Evolutionary conservation across 53 echinoderm and acorn worm genomes (phyloP).

Genomic region (Glandiceps talaboti): DNA sequence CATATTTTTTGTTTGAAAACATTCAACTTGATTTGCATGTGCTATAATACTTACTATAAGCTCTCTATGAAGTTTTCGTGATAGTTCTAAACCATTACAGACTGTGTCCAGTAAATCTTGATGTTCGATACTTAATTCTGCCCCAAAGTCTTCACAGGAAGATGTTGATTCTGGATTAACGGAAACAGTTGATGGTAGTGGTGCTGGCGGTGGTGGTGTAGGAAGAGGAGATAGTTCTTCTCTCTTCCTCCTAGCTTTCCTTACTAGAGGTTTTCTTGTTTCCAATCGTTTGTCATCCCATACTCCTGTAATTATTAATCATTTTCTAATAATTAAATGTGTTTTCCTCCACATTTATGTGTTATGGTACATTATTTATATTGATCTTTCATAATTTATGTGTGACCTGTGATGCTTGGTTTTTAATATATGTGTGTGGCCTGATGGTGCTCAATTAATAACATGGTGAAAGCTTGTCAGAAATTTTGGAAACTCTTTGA

Average conservation of each 20-base stretch:
- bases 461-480: too few relatives aligned
- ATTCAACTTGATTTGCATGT: too few relatives aligned
- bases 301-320: slow-evolving; percentile 40
- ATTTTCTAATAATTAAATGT: too few relatives aligned
- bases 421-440: too few relatives aligned
- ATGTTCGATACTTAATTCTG: background rate
- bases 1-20: too few relatives aligned
- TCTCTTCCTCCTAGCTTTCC: slow-evolving; percentile 96
- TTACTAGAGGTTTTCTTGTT: slow-evolving; percentile 86
- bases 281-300: slow-evolving; percentile 98
- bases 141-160: background rate
- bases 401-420: too few relatives aligned
- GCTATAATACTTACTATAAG: background rate
- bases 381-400: too few relatives aligned
- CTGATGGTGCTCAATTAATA: too few relatives aligned
- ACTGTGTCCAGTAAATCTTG: background rate
- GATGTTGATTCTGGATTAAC: background rate
- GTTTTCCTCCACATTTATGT: too few relatives aligned
- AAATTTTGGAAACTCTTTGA: too few relatives aligned
- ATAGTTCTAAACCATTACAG: background rate
- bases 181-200: background rate
- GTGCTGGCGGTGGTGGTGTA: slow-evolving; percentile 1
- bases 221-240: slow-evolving; percentile 21
- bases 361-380: too few relatives aligned
- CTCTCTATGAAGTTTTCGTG: background rate